Conservation (phyloP, 2,797 vertebrate genomes). For the Eulemur coronatus region DNA sequence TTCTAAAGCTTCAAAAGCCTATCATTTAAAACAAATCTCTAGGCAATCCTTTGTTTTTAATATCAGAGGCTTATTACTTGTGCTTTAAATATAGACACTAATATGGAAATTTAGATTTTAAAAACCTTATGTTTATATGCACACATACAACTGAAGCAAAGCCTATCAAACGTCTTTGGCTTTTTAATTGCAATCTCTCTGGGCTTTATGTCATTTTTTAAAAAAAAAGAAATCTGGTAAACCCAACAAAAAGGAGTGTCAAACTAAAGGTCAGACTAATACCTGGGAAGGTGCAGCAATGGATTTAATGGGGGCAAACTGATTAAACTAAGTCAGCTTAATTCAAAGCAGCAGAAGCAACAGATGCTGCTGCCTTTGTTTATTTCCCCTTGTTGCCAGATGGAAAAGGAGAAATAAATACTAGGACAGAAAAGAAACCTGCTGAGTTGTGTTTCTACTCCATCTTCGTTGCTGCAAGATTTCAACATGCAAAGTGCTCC, state of each 20-base stretch:
- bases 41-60: slow-evolving; percentile 70
- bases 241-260: slow-evolving; percentile 54
- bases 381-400: slow-evolving; percentile 77
- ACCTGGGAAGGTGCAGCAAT: slow-evolving; percentile 72
- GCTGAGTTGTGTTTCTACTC: slow-evolving; percentile 47
- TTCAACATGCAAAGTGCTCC: not conserved
- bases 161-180: slow-evolving; percentile 34
- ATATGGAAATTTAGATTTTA: slow-evolving; percentile 50
- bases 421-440: slow-evolving; percentile 55
- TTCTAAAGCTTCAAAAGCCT: slow-evolving; percentile 74
- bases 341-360: slow-evolving; percentile 82
- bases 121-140: slow-evolving; percentile 49
- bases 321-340: slow-evolving; percentile 82
- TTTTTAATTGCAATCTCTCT: slow-evolving; percentile 49
- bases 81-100: slow-evolving; percentile 55
- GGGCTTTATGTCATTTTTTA: not conserved
- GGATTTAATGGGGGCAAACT: slow-evolving; percentile 69
- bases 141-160: slow-evolving; percentile 12
- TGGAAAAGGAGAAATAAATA: slow-evolving; percentile 78
- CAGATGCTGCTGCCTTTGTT: slow-evolving; percentile 77
- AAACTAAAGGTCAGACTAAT: slow-evolving; percentile 71
- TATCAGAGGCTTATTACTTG: slow-evolving; percentile 70
- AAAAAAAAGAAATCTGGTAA: slow-evolving; percentile 44
- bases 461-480: slow-evolving; percentile 2
- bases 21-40: slow-evolving; percentile 75